These are phyloP conservation scores for Anoplopoma fimbria DNA, from an alignment of 2,113 vertebrate species.

Conservation along the genomic window DNA sequence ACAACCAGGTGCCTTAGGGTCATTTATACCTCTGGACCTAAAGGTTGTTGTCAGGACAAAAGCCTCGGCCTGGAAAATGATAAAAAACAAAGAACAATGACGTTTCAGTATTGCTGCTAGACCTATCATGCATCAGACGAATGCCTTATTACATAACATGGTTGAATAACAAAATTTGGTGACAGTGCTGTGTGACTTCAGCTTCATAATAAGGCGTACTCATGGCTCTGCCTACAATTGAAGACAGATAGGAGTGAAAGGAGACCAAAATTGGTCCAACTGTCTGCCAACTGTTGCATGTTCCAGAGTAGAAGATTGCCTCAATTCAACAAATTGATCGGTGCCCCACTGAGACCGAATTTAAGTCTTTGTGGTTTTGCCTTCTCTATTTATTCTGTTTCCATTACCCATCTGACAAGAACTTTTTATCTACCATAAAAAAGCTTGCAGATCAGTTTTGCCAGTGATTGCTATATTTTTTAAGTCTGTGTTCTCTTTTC, in stretches of 20 bases:
- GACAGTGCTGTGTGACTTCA: not conserved
- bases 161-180: conserved; percentile 19
- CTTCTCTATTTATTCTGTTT: conserved; percentile 34
- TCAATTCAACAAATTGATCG: conserved; percentile 52
- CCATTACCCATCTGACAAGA: conserved; percentile 14
- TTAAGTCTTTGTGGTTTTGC: conserved; percentile 29
- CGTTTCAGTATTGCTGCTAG: not conserved
- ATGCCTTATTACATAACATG: conserved; percentile 15
- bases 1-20: conserved; percentile 78
- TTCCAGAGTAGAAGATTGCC: conserved; percentile 55
- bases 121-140: not conserved
- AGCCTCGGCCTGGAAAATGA: conserved; percentile 38
- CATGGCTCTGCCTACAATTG: not conserved
- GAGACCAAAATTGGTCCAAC: conserved; percentile 28
- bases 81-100: conserved; percentile 1
- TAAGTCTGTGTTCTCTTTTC: not conserved
- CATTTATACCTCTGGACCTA: conserved; percentile 60
- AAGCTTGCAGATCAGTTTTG: not conserved
- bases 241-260: conserved; percentile 13
- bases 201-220: conserved; percentile 4
- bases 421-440: not conserved
- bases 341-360: conserved; percentile 7
- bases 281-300: conserved; percentile 33
- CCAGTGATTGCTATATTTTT: not conserved
- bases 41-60: conserved; percentile 55